Base-by-base conservation (phyloP, 2,113 vertebrate species). In the Phyllopteryx taeniolatus region DNA sequence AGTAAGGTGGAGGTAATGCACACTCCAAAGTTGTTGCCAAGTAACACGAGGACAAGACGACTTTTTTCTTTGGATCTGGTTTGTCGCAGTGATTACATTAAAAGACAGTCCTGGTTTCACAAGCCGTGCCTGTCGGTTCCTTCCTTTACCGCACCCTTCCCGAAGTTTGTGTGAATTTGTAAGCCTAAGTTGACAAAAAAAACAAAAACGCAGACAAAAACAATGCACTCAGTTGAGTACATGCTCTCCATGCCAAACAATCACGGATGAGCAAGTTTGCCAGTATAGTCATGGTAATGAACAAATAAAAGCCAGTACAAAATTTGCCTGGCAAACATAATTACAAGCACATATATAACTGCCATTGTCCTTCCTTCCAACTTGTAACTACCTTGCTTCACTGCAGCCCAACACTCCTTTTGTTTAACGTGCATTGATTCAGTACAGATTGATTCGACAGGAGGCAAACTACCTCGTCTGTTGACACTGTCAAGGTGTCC, bases 401-500 rank as follows among this genome's bases (percentile, higher is more conserved):
- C 20, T 19, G 17, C 5, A 31, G 33, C 59, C 4, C 59, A 61
- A 61, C 59, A 19, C 31, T 54, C 17, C 53, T 70, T 77, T 53
- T 73, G 59, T 84, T 78, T 77, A 62, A 81, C 64, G 65, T 39
- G 5, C 84, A 87, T 89, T 84, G 86, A 90, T 88, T 89, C 68
- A 66, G 53, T 71, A 2, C 53, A 61, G 76, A 79, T 83, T 74
- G 65, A 79, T 77, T 85, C 67, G 73, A 70, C 77, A 63, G 70
- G 73, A 63, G 22, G 74, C 35, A 59, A 17, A 56, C 72, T 35
- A 83, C 82, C 82, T 83, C 88, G 81, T 70, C 73, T 73, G 59
- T 79, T 62, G 56, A 67, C 72, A 20, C 64, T 73, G 60, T 75
- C 67, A 75, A 75, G 74, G 79, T 76, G 83, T 79, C 75, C 70